Percentiles rank a stretch among this genome's conserved stretches.
Evolutionary conservation across 2,113 vertebrate species (phyloP).

Genomic region (Hydrolagus affinis): DNA sequence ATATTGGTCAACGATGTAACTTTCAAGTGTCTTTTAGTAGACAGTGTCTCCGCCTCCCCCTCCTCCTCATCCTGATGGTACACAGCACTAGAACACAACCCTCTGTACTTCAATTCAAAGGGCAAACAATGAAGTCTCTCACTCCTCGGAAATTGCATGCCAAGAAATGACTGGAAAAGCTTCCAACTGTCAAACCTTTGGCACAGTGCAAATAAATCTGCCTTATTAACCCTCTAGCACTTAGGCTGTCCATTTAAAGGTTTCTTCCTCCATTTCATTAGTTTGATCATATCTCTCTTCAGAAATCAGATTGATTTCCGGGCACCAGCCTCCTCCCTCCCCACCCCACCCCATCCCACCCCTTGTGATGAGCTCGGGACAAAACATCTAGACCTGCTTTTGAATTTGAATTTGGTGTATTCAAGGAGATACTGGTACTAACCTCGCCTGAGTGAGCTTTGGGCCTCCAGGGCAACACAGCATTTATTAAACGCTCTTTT

Average conservation of each 20-base stretch:
- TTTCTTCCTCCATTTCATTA: not conserved
- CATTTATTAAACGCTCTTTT: too few relatives aligned
- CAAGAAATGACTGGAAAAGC: not conserved
- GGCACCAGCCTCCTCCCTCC: too few relatives aligned
- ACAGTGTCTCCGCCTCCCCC: not conserved
- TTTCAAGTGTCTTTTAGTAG: too few relatives aligned
- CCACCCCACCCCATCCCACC: not conserved
- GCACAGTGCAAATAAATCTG: not conserved
- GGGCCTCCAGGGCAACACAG: too few relatives aligned
- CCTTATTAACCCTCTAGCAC: not conserved
- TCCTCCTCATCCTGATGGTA: not conserved
- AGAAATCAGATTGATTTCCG: not conserved
- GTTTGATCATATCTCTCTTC: not conserved
- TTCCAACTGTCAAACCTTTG: not conserved
- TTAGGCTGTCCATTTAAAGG: not conserved
- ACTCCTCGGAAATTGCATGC: not conserved
- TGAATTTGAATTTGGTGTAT: not conserved
- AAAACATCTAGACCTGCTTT: not conserved
- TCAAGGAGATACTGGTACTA: too few relatives aligned
- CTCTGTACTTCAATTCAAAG: not conserved
- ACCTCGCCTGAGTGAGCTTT: too few relatives aligned
- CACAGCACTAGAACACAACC: not conserved
- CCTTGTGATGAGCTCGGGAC: not conserved
- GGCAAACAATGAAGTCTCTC: not conserved
- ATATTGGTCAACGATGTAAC: too few relatives aligned